Evolutionary conservation across 2,797 vertebrate genomes (phyloP).

Genomic region (Microchirus variegatus): DNA sequence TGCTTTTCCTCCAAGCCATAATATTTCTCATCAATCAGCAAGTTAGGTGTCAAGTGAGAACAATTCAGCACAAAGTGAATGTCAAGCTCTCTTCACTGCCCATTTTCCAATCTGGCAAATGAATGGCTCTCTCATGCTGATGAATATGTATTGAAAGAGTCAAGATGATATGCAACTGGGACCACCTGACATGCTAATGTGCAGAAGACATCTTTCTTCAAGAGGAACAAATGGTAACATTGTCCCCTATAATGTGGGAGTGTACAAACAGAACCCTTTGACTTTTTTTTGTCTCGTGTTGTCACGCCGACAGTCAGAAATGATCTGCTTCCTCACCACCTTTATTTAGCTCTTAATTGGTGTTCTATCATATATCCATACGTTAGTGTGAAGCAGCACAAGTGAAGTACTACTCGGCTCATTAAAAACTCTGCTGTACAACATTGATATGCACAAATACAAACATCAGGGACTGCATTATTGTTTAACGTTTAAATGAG

Average conservation of each 20-base stretch:
- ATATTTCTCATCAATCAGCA: slow-evolving; percentile 88
- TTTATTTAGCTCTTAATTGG: slow-evolving; percentile 42
- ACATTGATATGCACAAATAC: slow-evolving; percentile 38
- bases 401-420: slow-evolving; percentile 32
- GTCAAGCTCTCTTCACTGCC: slow-evolving; percentile 75
- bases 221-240: slow-evolving; percentile 20
- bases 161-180: slow-evolving; percentile 43
- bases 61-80: slow-evolving; percentile 77
- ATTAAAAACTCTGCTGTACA: slow-evolving; percentile 65
- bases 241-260: slow-evolving; percentile 9
- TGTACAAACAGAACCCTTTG: slow-evolving; percentile 1
- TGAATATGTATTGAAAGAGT: slow-evolving; percentile 81
- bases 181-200: slow-evolving; percentile 47
- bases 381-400: slow-evolving; percentile 29
- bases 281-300: not conserved
- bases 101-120: slow-evolving; percentile 77
- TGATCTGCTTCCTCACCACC: slow-evolving; percentile 2
- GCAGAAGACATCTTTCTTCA: slow-evolving; percentile 12
- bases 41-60: slow-evolving; percentile 82
- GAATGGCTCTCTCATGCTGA: slow-evolving; percentile 85
- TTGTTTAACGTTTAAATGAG: slow-evolving; percentile 70
- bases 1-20: slow-evolving; percentile 77
- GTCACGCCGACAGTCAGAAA: not conserved
- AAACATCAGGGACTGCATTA: slow-evolving; percentile 57
- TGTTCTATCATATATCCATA: not conserved